Base-by-base conservation (phyloP, 1,140 invertebrate species). In the Zaprionus camerounensis region DNA sequence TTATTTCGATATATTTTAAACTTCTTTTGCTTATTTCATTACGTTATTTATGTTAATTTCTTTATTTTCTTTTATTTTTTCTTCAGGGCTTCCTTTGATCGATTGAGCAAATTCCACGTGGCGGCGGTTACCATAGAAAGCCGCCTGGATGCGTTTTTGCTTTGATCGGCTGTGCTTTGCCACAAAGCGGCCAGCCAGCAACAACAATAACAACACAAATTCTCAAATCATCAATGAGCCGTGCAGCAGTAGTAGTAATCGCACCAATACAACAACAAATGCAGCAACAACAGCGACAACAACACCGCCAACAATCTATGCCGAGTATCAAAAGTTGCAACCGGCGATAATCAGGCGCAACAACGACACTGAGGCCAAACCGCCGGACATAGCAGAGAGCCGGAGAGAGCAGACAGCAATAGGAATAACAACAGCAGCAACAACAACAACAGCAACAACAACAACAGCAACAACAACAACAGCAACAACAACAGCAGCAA, bases 161-260 rank as follows among this genome's bases (percentile, higher is more conserved):
- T 97, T 97, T 94, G 96, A 97, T 93, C 95, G 94, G 94, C 94
- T 97, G 94, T 97, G 96, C 95, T 97, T 97, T 95, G 96, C 96
- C 95, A 96, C 96, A 94, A 95, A 96, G 95, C 95, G 95, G 93
- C 95, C 95, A 93, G 94, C 95, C 94, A 95, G 95, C 95, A 79
- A 78, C n/a, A 71, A 56, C 5, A 71, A 9, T 2, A 31, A 0
- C 28, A 31, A 31, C 7, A 31, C 28, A 31, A 31, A 51, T 51
- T 9, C 24, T n/a, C 53, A 58, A n/a, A 9, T 9, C 75, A 67
- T 58, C 36, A 65, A 20, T 51, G 46, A 51, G 20, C 46, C 46
- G 9, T 56, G 53, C 57, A 69, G 17, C 49, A 71, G 49, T 22
- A 20, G 12, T 22, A 62, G 3, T n/a, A 31, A 46, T 46, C 41